Conservation (phyloP, 2,888 invertebrate species). For the Dorcus parallelipipedus region DNA sequence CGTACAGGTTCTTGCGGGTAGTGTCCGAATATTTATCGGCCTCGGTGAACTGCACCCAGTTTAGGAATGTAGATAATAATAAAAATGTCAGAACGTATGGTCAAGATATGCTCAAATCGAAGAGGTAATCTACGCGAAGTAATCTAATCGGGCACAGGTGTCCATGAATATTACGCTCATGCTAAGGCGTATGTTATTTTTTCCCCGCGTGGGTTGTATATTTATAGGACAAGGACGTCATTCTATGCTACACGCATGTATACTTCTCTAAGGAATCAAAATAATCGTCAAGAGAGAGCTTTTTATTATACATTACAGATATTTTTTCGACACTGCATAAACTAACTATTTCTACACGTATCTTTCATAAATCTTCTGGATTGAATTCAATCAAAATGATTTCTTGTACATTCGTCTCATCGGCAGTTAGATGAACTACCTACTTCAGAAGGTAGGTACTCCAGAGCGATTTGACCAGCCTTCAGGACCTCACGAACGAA, state of each 20-base stretch:
- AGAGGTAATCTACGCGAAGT: constrained; percentile 37
- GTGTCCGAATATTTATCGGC: constrained; percentile 7
- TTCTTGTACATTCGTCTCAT: no score
- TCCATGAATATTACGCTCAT: constrained; percentile 38
- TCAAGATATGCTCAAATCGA: constrained; percentile 36
- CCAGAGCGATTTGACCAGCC: no score
- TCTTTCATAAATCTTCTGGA: no score
- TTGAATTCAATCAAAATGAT: no score
- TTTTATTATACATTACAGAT: no score
- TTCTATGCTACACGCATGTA: constrained; percentile 22
- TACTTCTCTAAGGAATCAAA: constrained; percentile 3
- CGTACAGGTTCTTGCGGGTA: background rate
- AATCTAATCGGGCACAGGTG: constrained; percentile 44
- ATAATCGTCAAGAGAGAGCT: background rate
- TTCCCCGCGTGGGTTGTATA: constrained; percentile 37
- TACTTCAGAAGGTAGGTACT: no score
- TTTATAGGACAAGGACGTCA: constrained; percentile 39
- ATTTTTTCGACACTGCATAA: no score
- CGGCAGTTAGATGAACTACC: no score
- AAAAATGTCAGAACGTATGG: constrained; percentile 23
- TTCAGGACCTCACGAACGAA: no score
- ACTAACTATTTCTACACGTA: no score
- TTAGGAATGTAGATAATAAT: constrained; percentile 21
- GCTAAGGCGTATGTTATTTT: constrained; percentile 36
- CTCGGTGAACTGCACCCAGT: constrained; percentile 21